Base-by-base conservation (phyloP, 2,113 vertebrate genomes). In the Pelvicachromis taeniatus region DNA sequence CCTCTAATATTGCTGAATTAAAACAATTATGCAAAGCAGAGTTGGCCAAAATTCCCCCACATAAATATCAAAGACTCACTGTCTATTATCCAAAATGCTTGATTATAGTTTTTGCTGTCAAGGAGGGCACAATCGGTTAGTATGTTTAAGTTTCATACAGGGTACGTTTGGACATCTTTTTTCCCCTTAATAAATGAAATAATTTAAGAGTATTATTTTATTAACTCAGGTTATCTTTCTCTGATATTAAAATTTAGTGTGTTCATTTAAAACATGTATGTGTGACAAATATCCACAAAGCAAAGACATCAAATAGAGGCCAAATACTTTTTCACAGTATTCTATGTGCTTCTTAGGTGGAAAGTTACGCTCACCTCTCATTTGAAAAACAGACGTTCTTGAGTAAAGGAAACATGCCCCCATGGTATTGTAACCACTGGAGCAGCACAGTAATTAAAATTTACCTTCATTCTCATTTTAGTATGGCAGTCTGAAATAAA, bases 371-470 rank as follows among this genome's bases (percentile, higher is more conserved):
- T 38, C 11, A 19, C 58, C 59, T 63, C 17, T 63, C 9, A n/a
- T 38, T 35, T 35, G 0, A 63, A 63, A 63, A 31, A n/a, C 59
- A 40, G 38, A 68, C 38, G 23, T 21, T 23, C 4, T 68, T 26
- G 38, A 68, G 38, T 42, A 4, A 42, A 9, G 38, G 63, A 68
- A 68, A 68, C 38, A 68, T 68, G 35, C 13, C 63, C 63, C n/a
- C 35, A 68, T 14, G 6, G 2, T 70, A 42, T 26, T 42, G 63
- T 45, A 42, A 2, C 38, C 63, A 42, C 0, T 21, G 3, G 38
- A 68, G 13, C 11, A 65, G 35, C 38, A 10, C 63, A 70, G 38
- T 26, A 70, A 70, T 70, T 70, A 26, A 70, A 70, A 12, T 23
- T 23, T 9, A 3, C 2, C n/a, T 68, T 42, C 38, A 42, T 23